A percentile compares a stretch with the other conserved stretches of the same genome.
These are phyloP conservation scores for Taeniopygia guttata DNA, from an alignment of 2,797 vertebrate genomes.

Conservation along the genomic window DNA sequence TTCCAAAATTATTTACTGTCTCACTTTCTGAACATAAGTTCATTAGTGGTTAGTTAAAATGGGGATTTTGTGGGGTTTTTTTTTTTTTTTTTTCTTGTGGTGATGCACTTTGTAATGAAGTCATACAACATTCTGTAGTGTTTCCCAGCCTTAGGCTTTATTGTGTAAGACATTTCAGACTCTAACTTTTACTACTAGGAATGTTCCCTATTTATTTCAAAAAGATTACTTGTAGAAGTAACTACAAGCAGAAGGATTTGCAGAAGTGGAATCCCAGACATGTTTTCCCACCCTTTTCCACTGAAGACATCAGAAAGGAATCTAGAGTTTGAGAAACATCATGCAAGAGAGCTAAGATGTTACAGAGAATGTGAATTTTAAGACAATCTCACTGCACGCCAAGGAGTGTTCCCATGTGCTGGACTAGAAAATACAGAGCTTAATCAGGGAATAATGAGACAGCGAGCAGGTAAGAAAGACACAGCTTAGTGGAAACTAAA, in stretches of 20 bases:
- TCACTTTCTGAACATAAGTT: background rate
- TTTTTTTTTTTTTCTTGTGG: background rate
- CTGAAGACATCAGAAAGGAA: background rate
- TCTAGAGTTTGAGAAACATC: background rate
- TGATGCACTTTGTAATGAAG: background rate
- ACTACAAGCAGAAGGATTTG: conserved; percentile 14
- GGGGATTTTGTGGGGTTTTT: background rate
- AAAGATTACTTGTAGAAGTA: conserved; percentile 16
- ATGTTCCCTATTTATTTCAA: conserved; percentile 48
- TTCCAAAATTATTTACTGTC: background rate
- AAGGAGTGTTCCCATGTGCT: background rate
- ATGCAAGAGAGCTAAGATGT: background rate
- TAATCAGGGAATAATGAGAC: background rate
- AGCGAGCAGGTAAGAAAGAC: background rate
- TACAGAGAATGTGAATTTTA: background rate
- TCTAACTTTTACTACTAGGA: background rate
- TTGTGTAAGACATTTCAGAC: conserved; percentile 14
- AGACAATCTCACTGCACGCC: background rate
- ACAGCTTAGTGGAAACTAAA: background rate
- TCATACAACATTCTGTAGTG: background rate
- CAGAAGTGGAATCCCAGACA: background rate
- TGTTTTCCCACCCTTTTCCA: background rate
- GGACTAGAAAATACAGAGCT: background rate
- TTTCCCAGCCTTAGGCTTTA: conserved; percentile 5
- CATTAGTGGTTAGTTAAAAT: background rate